phyloP scores from a whole-genome alignment of 2,113 vertebrate species.

The Leptodactylus fuscus region DNA sequence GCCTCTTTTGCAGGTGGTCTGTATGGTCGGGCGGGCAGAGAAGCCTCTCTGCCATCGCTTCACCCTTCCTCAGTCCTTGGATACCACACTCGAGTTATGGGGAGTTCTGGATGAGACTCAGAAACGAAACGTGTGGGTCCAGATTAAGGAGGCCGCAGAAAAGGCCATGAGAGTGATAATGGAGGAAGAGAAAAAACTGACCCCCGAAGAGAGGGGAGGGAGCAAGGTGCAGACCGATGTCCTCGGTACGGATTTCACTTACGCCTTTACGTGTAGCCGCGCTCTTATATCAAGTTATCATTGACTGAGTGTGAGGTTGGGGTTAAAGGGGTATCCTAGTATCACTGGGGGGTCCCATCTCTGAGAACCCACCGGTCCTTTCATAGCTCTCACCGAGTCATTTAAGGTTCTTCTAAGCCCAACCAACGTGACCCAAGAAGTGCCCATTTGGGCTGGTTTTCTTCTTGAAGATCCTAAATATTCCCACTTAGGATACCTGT shows the following conservation, averaged over 20 bases:
- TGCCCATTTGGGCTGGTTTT: too few species aligned
- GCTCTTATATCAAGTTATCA: too few species aligned
- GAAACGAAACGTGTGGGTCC: slow-evolving; percentile 62
- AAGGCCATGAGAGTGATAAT: slow-evolving; percentile 68
- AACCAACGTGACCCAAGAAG: too few species aligned
- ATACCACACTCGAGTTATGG: slow-evolving; percentile 68
- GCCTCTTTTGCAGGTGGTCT: slow-evolving; percentile 69
- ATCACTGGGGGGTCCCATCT: too few species aligned
- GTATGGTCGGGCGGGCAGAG: slow-evolving; percentile 69
- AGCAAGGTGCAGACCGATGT: slow-evolving; percentile 68
- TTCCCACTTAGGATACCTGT: too few species aligned
- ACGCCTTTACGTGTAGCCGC: too few species aligned
- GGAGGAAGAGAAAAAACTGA: slow-evolving; percentile 69
- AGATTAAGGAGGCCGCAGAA: slow-evolving; percentile 68
- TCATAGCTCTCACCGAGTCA: too few species aligned
- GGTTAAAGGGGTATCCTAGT: too few species aligned
- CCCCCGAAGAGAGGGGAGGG: slow-evolving; percentile 70
- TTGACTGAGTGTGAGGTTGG: too few species aligned
- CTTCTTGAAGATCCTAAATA: too few species aligned
- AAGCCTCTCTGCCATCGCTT: slow-evolving; percentile 67
- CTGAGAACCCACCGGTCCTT: too few species aligned
- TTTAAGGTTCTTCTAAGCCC: too few species aligned
- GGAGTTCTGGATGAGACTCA: slow-evolving; percentile 66
- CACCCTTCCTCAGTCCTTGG: slow-evolving; percentile 69
- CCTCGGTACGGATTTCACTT: slow-evolving; percentile 66